Evolutionary conservation across 2,888 invertebrate genomes (phyloP), one percentile per base, ranked within the genome.

Genomic region (Heteromurus nitidus): DNA sequence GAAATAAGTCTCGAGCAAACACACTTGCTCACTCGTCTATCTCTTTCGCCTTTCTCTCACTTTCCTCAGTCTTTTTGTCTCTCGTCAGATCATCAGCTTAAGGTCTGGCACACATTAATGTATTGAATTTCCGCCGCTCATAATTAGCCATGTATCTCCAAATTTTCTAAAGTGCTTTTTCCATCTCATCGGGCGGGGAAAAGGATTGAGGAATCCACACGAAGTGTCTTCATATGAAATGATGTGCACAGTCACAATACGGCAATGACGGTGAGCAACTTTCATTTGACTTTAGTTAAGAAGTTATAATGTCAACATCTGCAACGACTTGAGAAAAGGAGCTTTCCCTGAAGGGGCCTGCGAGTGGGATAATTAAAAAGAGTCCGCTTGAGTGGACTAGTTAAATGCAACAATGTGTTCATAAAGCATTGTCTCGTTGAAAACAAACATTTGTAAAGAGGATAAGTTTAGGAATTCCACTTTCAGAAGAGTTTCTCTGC

Each of bases 141-240:
- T 70, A 70, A 79, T 79, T 72, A 79, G 79, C 69, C 24, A 58
- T 69, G 69, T 53, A 65, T 70, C 70, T 53, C 64, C 53, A 79
- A 79, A 79, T 79, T 79, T 70, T 72, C 65, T 53, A 65, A 70
- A 79, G 79, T 79, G 79, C 79, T 79, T 79, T n/a, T 79, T 65
- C 70, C 65, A 65, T 70, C 65, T 65, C 53, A 79, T 79, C 70
- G 68, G 68, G 58, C 65, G 53, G 53, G 31, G 60, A 28, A 47
- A 69, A 44, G 47, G 64, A 64, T 50, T 26, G 13, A 20, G 36
- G 55, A 60, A 68, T 76, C 76, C 75, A 42, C 72, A 47, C 7
- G 2, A 26, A 55, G 26, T 26, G 58, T 58, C 70, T 70, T 58
- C n/a, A 53, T 13, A 69, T 50, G 20, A 50, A 50, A 50, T 9